phyloP scores from a whole-genome alignment of 2,888 invertebrate genomes.

The Pocota personata region DNA sequence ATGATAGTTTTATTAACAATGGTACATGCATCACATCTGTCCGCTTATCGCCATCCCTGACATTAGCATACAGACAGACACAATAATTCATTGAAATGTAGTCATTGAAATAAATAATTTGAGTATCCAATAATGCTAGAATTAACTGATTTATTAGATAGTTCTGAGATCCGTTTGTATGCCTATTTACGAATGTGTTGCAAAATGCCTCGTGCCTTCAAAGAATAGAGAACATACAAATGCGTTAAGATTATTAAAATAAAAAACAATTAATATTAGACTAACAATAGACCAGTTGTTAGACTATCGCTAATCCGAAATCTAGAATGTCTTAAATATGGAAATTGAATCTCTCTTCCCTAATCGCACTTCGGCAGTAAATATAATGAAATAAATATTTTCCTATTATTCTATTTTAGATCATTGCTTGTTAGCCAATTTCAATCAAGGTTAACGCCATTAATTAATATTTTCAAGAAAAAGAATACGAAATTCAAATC shows the following conservation, averaged over 20 bases:
- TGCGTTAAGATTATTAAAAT: not conserved
- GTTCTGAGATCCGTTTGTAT: slow-evolving; percentile 23
- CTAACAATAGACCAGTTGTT: not conserved
- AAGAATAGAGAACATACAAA: not conserved
- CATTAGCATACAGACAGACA: slow-evolving; percentile 28
- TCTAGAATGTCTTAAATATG: slow-evolving; percentile 21
- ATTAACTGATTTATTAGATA: slow-evolving; percentile 6
- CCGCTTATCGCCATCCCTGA: slow-evolving; percentile 40
- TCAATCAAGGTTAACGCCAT: slow-evolving; percentile 17
- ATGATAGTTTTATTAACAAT: slow-evolving; percentile 43
- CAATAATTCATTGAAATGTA: slow-evolving; percentile 23
- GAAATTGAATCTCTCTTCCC: slow-evolving; percentile 1
- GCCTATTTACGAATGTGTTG: not conserved
- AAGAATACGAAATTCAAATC: slow-evolving; percentile 13
- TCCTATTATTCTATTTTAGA: not conserved
- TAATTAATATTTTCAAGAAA: slow-evolving; percentile 3
- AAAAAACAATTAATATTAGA: not conserved
- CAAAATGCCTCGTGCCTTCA: not conserved
- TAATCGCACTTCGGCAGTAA: not conserved
- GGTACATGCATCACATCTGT: slow-evolving; percentile 43
- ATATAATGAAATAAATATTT: not conserved
- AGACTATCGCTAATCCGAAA: slow-evolving; percentile 4
- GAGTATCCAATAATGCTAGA: slow-evolving; percentile 6
- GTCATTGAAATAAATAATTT: slow-evolving; percentile 44
- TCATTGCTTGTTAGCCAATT: slow-evolving; percentile 4